These are phyloP conservation scores for Brachionus rotundiformis DNA, from an alignment of 1,140 invertebrate genomes.

Conservation along the genomic window DNA sequence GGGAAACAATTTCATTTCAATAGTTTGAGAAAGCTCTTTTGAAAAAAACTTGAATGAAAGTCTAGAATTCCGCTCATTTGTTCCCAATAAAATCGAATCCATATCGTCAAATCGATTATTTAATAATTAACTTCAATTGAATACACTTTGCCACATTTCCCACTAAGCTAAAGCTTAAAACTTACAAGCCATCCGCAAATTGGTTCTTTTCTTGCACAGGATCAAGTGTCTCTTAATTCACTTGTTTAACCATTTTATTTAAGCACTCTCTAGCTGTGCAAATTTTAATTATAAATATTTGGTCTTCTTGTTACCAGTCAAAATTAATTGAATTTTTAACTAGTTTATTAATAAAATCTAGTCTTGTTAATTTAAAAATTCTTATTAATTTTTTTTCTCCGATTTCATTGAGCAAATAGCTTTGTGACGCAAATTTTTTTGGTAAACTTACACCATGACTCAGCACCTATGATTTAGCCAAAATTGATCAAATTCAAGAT, in stretches of 20 bases:
- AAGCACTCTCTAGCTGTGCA: neutral
- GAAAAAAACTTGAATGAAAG: constrained; percentile 21
- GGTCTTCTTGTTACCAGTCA: neutral
- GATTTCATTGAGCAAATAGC: neutral
- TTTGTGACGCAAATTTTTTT: neutral
- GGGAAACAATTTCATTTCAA: constrained; percentile 19
- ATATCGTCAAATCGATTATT: constrained; percentile 11
- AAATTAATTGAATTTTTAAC: constrained; percentile 43
- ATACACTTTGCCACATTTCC: constrained; percentile 14
- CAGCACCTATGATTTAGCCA: neutral
- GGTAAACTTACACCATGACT: neutral
- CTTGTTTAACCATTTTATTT: neutral
- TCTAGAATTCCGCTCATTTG: constrained; percentile 41
- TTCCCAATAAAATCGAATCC: constrained; percentile 17
- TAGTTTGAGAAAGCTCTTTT: constrained; percentile 20
- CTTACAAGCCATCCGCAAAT: neutral
- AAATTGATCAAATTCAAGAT: neutral
- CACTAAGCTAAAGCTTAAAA: neutral
- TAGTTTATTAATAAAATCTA: neutral
- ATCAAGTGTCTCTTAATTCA: constrained; percentile 31
- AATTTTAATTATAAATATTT: constrained; percentile 17
- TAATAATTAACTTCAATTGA: constrained; percentile 31
- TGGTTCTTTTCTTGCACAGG: neutral
- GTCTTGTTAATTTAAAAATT: neutral
- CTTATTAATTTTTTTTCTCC: neutral